phyloP scores from a whole-genome alignment of 2,113 vertebrate species.

The Vanacampus margaritifer region DNA sequence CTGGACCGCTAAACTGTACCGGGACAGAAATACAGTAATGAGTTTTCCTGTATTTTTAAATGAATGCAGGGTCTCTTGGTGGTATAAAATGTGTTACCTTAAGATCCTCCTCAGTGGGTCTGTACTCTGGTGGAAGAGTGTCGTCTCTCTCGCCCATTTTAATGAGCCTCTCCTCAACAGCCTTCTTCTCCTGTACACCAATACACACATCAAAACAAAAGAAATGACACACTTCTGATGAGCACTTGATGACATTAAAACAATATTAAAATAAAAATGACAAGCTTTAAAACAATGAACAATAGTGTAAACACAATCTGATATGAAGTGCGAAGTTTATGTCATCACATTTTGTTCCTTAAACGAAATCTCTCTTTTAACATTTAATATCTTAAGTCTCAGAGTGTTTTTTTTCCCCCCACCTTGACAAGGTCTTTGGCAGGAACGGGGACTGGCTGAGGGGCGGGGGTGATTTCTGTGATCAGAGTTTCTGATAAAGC shows the following conservation, averaged over 20 bases:
- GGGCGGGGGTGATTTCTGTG: constrained; percentile 46
- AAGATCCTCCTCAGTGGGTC: constrained; percentile 57
- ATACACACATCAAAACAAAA: background rate
- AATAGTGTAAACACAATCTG: too few species aligned
- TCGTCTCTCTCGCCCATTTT: constrained; percentile 75
- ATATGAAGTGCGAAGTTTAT: too few species aligned
- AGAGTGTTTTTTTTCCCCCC: background rate
- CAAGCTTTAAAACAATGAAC: too few species aligned
- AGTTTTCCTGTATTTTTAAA: background rate
- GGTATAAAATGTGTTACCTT: constrained; percentile 46
- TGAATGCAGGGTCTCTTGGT: background rate
- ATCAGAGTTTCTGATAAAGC: constrained; percentile 68
- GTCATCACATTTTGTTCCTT: background rate
- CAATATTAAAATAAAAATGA: too few species aligned
- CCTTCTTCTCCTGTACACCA: constrained; percentile 65
- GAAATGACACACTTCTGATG: background rate
- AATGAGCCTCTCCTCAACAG: constrained; percentile 56
- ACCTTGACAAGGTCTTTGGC: constrained; percentile 66
- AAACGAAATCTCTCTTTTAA: background rate
- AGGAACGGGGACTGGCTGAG: constrained; percentile 48
- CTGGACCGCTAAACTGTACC: background rate
- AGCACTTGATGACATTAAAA: too few species aligned
- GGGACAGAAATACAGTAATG: background rate
- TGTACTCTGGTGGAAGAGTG: constrained; percentile 65
- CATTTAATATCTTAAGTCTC: background rate